Base-by-base conservation (phyloP, 2,113 vertebrate species). In the Oplegnathus fasciatus region DNA sequence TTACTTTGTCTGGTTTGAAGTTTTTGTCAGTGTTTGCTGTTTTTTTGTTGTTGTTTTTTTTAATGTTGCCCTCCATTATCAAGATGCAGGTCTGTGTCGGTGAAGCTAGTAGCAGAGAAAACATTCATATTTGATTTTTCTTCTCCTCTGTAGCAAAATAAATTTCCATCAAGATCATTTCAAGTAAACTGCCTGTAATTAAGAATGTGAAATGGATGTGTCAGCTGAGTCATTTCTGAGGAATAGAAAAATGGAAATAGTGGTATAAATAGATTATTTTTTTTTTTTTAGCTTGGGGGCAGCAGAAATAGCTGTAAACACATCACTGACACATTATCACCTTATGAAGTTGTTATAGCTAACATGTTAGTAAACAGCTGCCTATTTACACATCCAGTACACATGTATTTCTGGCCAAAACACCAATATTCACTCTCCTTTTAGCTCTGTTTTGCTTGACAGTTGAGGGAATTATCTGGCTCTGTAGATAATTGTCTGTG, bases 231-330 rank as follows among this genome's bases (percentile, higher is more conserved):
- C 34, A 37, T 37, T 37, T 37, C 3, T 37, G 34, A 37, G 26
- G 20, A 61, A 30, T 18, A 62, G 8, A n/a, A 61, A 66, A 58
- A 55, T 75, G 46, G 2, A 46, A 68, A 61, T 62, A 6, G 30
- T 37, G 5, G 17, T 54, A 48, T 54, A 32, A 30, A 48, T 30
- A 0, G 13, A 61, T 73, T 66, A 2, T n/a, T n/a, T n/a, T n/a
- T n/a, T n/a, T n/a, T n/a, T 81, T 81, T 80, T 68, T 61, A 32
- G 54, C 76, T 48, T n/a, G 8, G 4, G 22, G n/a, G 34, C 54
- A 14, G 42, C 15, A 4, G 70, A 54, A 42, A 67, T 37, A 34
- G 34, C 34, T 69, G 9, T 20, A n/a, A 57, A 57, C 14, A 20
- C 42, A 61, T 22, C 30, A 22, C 20, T 22, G 18, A 55, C 6